A percentile compares a stretch with the other conserved stretches of the same genome.
phyloP scores from a whole-genome alignment of 1,140 invertebrate species.

The Trichonephila clavipes region DNA sequence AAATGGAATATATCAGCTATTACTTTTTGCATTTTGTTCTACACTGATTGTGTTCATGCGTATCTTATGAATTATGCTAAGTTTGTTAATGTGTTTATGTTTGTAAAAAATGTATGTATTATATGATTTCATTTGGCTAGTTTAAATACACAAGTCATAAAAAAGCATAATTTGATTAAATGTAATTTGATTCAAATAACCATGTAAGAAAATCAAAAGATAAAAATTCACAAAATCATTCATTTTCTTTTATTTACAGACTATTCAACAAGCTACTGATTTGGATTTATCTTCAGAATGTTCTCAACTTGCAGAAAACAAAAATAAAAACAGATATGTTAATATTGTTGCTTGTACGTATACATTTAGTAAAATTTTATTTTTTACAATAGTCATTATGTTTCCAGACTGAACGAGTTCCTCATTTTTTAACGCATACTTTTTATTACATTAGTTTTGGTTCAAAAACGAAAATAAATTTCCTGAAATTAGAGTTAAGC shows the following conservation, averaged over 20 bases:
- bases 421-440: no score
- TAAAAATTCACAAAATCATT: background rate
- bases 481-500: no score
- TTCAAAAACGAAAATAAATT: no score
- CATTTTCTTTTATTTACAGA: slow-evolving; percentile 78
- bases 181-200: no score
- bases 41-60: background rate
- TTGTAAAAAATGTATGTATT: slow-evolving; percentile 51
- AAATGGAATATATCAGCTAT: slow-evolving; percentile 30
- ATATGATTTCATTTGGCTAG: slow-evolving; percentile 58
- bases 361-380: slow-evolving; percentile 52
- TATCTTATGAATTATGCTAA: slow-evolving; percentile 41
- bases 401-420: no score
- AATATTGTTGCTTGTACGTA: slow-evolving; percentile 96
- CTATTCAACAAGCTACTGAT: slow-evolving; percentile 80
- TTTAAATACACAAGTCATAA: slow-evolving; percentile 62
- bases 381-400: no score
- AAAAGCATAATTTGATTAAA: background rate
- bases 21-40: slow-evolving; percentile 30
- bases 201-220: no score
- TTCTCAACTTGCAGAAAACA: slow-evolving; percentile 94
- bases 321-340: slow-evolving; percentile 95
- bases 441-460: no score
- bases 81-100: background rate
- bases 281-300: slow-evolving; percentile 87